Evolutionary conservation across 2,113 vertebrate genomes (phyloP).

Genomic region (Charadrius vociferus): DNA sequence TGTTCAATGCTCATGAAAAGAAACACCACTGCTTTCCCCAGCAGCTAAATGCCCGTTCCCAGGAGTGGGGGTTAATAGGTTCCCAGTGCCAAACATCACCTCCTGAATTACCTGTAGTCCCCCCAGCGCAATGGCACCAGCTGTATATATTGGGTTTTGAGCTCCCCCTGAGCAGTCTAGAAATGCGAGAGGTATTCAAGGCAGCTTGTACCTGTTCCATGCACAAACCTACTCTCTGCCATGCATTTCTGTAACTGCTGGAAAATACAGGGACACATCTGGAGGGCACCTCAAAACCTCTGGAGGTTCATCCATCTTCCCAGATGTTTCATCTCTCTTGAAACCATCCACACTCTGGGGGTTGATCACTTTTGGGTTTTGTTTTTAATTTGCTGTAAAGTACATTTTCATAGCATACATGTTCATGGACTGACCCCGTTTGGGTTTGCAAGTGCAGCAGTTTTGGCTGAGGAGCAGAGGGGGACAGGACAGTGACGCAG

Average conservation of each 20-base stretch:
- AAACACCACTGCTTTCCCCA: neutral
- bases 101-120: neutral
- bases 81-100: neutral
- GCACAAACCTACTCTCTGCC: neutral
- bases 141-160: neutral
- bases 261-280: neutral
- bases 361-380: neutral
- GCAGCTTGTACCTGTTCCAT: fast-evolving
- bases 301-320: neutral
- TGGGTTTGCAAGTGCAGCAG: neutral
- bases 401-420: neutral
- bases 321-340: neutral
- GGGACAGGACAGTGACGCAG: neutral
- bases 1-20: neutral
- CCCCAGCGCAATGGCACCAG: neutral
- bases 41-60: neutral
- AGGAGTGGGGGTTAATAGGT: neutral
- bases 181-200: neutral
- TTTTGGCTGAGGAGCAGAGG: neutral
- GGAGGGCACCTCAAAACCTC: neutral
- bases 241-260: neutral
- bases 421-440: neutral
- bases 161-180: neutral
- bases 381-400: neutral
- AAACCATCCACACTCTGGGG: neutral